Percentiles rank a stretch among this genome's conserved stretches.
Conservation (phyloP, 2,113 vertebrate species). For the Cephalopterus ornatus region DNA sequence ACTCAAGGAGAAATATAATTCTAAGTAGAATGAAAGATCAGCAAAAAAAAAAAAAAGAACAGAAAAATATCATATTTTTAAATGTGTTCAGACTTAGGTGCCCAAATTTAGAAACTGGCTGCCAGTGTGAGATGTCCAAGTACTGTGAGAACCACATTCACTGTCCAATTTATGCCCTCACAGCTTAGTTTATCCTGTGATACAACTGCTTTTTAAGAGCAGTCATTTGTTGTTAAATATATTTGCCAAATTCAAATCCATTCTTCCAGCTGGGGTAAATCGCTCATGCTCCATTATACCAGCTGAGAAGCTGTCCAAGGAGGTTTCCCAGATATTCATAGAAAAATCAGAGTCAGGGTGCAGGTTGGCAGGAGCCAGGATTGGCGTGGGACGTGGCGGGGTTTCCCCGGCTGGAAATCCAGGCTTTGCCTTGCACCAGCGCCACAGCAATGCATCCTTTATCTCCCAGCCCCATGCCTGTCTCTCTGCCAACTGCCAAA, state of each 20-base stretch:
- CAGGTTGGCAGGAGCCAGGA: not conserved
- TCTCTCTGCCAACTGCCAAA: not conserved
- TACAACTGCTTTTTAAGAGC: not conserved
- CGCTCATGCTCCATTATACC: not conserved
- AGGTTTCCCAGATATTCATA: not conserved
- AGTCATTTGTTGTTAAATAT: not conserved
- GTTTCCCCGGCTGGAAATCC: not conserved
- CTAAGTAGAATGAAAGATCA: slow-evolving; percentile 26
- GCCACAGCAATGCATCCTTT: not conserved
- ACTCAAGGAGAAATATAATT: slow-evolving; percentile 25
- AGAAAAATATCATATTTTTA: not conserved
- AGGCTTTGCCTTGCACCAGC: not conserved
- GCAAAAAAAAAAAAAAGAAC: slow-evolving; percentile 5
- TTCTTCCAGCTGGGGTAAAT: slow-evolving; percentile 28
- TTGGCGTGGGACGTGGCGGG: rapidly evolving
- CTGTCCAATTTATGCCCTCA: not conserved
- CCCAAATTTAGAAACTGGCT: not conserved
- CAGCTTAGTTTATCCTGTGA: not conserved
- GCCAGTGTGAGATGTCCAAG: not conserved
- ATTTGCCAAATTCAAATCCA: not conserved
- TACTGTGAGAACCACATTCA: not conserved
- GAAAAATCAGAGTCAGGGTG: not conserved
- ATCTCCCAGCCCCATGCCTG: not conserved
- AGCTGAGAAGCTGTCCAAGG: not conserved
- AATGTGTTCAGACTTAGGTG: not conserved